Conservation (phyloP, 2,797 vertebrate genomes). For the Channallabes apus region DNA sequence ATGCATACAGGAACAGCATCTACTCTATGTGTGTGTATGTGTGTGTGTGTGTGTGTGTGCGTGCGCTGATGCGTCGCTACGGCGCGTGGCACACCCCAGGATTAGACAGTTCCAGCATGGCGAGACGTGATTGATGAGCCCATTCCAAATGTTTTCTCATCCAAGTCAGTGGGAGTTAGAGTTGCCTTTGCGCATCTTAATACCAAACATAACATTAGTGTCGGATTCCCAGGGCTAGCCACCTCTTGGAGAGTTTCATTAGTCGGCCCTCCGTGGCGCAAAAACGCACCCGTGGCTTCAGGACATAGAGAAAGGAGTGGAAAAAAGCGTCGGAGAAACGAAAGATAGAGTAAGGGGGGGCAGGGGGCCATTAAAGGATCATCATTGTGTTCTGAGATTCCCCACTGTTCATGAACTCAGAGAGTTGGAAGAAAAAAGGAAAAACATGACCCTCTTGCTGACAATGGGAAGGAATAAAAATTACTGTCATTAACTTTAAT, state of each 20-base stretch:
- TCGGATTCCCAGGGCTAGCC: constrained; percentile 61
- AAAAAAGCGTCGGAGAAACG: background rate
- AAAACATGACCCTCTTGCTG: constrained; percentile 28
- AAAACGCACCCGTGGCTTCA: constrained; percentile 60
- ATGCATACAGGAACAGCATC: constrained; percentile 42
- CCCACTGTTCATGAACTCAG: constrained; percentile 45
- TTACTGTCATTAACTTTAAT: background rate
- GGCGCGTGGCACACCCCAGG: constrained; percentile 62
- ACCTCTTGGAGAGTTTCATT: constrained; percentile 72
- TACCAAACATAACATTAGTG: constrained; percentile 76
- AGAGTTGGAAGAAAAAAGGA: constrained; percentile 5
- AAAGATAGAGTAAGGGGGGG: constrained; percentile 37
- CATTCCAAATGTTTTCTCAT: constrained; percentile 77
- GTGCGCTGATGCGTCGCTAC: constrained; percentile 39
- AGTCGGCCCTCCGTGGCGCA: constrained; percentile 66
- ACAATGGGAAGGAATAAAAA: background rate
- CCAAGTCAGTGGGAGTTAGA: constrained; percentile 80
- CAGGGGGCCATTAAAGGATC: constrained; percentile 60
- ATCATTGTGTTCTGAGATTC: constrained; percentile 57
- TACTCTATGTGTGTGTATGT: constrained; percentile 20
- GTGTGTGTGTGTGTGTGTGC: background rate
- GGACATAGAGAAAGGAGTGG: constrained; percentile 54
- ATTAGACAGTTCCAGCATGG: constrained; percentile 72
- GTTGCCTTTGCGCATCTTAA: constrained; percentile 75
- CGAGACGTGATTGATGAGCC: constrained; percentile 78